These are phyloP conservation scores for Eulithis testata DNA, from an alignment of 2,888 invertebrate genomes.

Conservation along the genomic window DNA sequence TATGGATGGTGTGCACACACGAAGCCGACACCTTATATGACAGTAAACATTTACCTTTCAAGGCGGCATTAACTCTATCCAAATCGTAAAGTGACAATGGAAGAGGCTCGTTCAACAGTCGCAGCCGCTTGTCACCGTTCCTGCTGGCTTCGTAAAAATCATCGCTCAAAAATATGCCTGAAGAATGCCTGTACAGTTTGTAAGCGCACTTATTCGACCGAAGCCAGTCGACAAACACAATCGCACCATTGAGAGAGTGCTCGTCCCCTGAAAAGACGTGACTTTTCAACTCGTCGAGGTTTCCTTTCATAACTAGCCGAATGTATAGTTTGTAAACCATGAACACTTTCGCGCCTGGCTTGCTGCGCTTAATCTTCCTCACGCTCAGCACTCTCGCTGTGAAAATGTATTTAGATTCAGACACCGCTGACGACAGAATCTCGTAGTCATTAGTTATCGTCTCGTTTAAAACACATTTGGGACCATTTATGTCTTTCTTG, in stretches of 20 bases:
- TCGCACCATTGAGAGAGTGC: slow-evolving; percentile 74
- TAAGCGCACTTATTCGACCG: slow-evolving; percentile 79
- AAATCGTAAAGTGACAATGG: slow-evolving; percentile 80
- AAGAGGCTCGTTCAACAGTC: slow-evolving; percentile 79
- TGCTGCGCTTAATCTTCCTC: slow-evolving; percentile 77
- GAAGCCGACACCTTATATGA: slow-evolving; percentile 66
- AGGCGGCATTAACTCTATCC: slow-evolving; percentile 81
- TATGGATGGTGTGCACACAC: slow-evolving; percentile 61
- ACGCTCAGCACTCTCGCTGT: slow-evolving; percentile 78
- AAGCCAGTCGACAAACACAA: slow-evolving; percentile 78
- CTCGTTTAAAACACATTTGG: slow-evolving; percentile 82
- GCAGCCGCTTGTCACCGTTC: slow-evolving; percentile 67
- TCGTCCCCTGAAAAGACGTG: slow-evolving; percentile 74
- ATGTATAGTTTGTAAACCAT: slow-evolving; percentile 78
- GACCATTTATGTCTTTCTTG: slow-evolving; percentile 76
- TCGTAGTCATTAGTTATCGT: slow-evolving; percentile 84
- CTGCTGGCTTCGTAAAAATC: slow-evolving; percentile 67
- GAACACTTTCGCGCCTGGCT: slow-evolving; percentile 71
- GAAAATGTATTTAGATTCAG: slow-evolving; percentile 83
- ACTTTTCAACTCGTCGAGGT: slow-evolving; percentile 70
- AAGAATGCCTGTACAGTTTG: slow-evolving; percentile 78
- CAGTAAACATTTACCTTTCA: slow-evolving; percentile 81
- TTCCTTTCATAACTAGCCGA: slow-evolving; percentile 76
- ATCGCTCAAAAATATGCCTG: slow-evolving; percentile 80
- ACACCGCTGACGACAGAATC: slow-evolving; percentile 81